Percentiles rank a stretch among this genome's conserved stretches.
Conservation (phyloP, 2,888 invertebrate genomes). For the Steinernema carpocapsae region DNA sequence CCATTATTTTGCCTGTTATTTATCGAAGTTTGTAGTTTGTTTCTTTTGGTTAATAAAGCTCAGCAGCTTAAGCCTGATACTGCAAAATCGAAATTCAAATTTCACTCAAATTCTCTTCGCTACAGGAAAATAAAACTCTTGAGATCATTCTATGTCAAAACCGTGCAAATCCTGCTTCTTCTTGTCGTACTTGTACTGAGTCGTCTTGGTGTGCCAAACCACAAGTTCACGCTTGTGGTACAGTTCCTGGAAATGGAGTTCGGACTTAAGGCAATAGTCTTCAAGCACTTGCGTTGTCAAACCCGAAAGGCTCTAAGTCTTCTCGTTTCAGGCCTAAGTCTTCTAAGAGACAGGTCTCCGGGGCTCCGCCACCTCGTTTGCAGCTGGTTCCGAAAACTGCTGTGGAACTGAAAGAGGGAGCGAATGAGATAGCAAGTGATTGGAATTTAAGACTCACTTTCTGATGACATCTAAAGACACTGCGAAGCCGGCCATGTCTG, state of each 20-base stretch:
- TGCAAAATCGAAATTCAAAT: too few relatives aligned
- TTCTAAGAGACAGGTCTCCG: slow-evolving; percentile 59
- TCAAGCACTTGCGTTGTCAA: slow-evolving; percentile 30
- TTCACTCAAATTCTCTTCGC: too few relatives aligned
- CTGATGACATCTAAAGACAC: slow-evolving; percentile 49
- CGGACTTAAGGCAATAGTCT: neutral
- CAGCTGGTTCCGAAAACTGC: slow-evolving; percentile 51
- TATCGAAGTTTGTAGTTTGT: too few relatives aligned
- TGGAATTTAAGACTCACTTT: slow-evolving; percentile 38
- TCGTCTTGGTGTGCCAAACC: slow-evolving; percentile 53
- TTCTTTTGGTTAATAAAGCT: neutral
- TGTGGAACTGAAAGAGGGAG: neutral
- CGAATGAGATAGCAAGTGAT: neutral
- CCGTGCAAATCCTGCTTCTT: slow-evolving; percentile 42
- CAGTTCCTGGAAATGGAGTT: neutral
- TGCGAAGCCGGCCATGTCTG: slow-evolving; percentile 62
- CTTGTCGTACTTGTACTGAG: slow-evolving; percentile 39
- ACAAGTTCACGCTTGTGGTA: slow-evolving; percentile 44
- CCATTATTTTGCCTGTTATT: too few relatives aligned
- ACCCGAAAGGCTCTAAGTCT: slow-evolving; percentile 59
- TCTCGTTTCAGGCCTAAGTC: slow-evolving; percentile 49
- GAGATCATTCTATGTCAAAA: slow-evolving; percentile 38
- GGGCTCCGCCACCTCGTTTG: slow-evolving; percentile 52
- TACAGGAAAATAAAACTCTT: neutral
- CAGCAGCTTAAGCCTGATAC: too few relatives aligned